These are phyloP conservation scores for Metopolophium dirhodum DNA, from an alignment of 1,140 invertebrate species.

Conservation along the genomic window DNA sequence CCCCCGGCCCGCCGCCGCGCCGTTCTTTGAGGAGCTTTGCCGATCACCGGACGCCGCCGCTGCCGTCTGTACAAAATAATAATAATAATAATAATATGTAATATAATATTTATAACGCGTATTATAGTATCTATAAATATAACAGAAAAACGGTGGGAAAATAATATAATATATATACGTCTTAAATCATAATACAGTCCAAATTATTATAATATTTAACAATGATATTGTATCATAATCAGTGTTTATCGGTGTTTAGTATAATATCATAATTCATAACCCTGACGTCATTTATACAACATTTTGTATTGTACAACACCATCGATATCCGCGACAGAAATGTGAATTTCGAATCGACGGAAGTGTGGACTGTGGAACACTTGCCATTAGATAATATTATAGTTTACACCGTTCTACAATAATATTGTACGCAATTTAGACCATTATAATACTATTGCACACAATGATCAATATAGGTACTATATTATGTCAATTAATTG, in stretches of 20 bases:
- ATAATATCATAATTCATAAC: not conserved
- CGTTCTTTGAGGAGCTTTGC: conserved; percentile 52
- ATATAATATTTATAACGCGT: not conserved
- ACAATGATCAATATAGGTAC: too few species aligned
- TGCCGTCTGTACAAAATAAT: not conserved
- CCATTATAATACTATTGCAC: not conserved
- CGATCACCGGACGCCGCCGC: conserved; percentile 17
- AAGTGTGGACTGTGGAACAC: not conserved
- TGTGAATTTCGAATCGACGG: not conserved
- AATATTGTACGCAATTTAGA: not conserved
- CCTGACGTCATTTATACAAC: not conserved
- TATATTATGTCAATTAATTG: too few species aligned
- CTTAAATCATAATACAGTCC: not conserved
- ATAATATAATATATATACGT: not conserved
- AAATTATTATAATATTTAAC: not conserved
- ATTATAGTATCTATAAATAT: not conserved
- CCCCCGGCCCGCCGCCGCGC: conserved; percentile 17
- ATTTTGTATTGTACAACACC: not conserved
- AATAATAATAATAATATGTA: not conserved
- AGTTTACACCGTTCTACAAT: too few species aligned
- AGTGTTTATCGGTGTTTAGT: not conserved
- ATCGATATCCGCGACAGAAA: not conserved
- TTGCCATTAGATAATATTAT: not conserved
- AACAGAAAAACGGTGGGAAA: not conserved
- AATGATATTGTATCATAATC: not conserved